Evolutionary conservation across 2,888 invertebrate species (phyloP), one percentile per base, ranked within the genome.

Genomic region (Panorpa germanica): DNA sequence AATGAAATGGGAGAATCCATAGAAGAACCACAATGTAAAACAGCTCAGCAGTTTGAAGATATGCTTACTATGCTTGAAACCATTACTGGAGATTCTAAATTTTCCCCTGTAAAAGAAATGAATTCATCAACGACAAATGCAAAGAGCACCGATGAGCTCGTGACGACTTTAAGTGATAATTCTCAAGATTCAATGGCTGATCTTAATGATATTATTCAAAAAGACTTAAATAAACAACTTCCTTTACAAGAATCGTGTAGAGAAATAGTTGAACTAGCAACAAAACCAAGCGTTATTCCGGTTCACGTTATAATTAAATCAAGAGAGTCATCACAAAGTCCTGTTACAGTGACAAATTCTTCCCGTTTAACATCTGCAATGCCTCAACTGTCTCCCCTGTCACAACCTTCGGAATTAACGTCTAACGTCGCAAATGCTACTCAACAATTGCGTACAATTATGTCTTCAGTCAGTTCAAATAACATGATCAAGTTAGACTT

Each of bases 351-450:
- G 14, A 37, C 40, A 22, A 48, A 50, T 36, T 38, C 48, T 16
- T 40, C 47, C 41, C 41, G 61, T 31, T 56, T 61, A 35, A 57
- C 65, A 0, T 59, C 64, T 4, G 58, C 63, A 1, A 59, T 71
- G 27, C 71, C 75, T 1, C 74, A 75, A 44, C 49, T 75, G 14
- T 75, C 75, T 1, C 75, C 75, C 1, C 46, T 76, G 3, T 74
- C 74, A 1, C 73, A 74, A 45, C 74, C 75, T 1, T 65, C 70
- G 2, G 74, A 76, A 45, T 50, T 75, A 27, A 72, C 73, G 9
- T 69, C 72, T 1, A 73, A 71, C 42, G 70, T 75, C 53, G 72
- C 68, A 0, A 75, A 71, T 43, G 73, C 67, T 1, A 71, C 72
- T 1, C 72, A 73, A 45, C 75, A 73, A 42, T 45, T 73, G 25